Evolutionary conservation across 2,797 vertebrate species (phyloP), one percentile per base, ranked within the genome.

Genomic region (Carduelis carduelis): DNA sequence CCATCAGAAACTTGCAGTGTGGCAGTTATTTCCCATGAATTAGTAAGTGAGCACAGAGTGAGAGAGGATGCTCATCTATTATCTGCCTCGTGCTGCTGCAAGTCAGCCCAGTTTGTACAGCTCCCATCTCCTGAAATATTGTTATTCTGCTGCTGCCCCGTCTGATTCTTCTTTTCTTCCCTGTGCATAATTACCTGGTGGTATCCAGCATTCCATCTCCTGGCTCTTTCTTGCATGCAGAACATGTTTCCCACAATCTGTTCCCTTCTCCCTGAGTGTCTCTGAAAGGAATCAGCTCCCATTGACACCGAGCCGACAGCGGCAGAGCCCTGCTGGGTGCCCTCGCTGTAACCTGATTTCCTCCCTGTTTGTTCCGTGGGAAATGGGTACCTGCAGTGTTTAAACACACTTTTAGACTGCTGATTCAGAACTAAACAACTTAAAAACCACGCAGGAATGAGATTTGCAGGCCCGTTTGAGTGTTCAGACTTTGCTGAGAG

Each of bases 201-300:
- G 98, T 97, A 98, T 98, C 97, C 97, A 97, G 34, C 81, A 80
- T 96, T 93, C 90, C 93, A 90, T 96, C 75, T 78, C 78, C 97
- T 97, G 97, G 89, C 95, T 97, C 92, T 97, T 96, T 97, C 97
- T 96, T 97, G 98, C 97, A 98, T 98, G 98, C 97, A 97, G 98
- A 98, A 98, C 96, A 97, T 98, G 98, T 98, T 98, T 98, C 94
- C 95, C 96, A 95, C 98, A 98, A 98, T 98, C 98, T 98, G 97
- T 98, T 98, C 97, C 93, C 97, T 98, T 98, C 98, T 98, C 96
- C 97, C 97, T 59, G 91, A 98, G 97, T 97, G 96, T 98, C 98
- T 95, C 97, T 98, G 97, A 95, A 97, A 98, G 96, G 98, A 98
- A 98, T 98, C 98, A 95, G 89, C 98, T 98, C 98, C 96, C 97